These are phyloP conservation scores for Condylura cristata DNA, from an alignment of 2,113 vertebrate genomes.

Conservation along the genomic window DNA sequence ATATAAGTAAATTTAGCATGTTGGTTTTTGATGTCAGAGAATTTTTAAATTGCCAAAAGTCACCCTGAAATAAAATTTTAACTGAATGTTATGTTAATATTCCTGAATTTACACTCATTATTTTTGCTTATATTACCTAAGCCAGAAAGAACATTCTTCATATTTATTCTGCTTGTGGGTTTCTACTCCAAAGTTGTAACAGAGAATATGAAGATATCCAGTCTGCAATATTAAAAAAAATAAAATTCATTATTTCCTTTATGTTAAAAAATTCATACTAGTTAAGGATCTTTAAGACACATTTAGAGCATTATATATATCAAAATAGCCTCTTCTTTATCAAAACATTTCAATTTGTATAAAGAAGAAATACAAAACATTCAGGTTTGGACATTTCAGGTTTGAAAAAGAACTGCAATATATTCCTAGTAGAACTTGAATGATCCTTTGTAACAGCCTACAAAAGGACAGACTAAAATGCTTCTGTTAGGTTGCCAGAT, in stretches of 20 bases:
- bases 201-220: conserved; percentile 91
- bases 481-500: neutral
- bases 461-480: conserved; percentile 36
- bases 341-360: conserved; percentile 51
- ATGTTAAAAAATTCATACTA: neutral
- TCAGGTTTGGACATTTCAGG: conserved; percentile 7
- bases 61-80: conserved; percentile 23
- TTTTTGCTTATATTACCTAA: conserved; percentile 88
- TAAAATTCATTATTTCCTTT: conserved; percentile 45
- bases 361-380: conserved; percentile 29
- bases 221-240: conserved; percentile 83
- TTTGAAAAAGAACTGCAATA: conserved; percentile 1
- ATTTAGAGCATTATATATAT: conserved; percentile 51
- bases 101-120: conserved; percentile 39
- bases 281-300: neutral
- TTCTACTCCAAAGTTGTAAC: conserved; percentile 95
- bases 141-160: conserved; percentile 94
- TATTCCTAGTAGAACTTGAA: conserved; percentile 36
- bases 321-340: conserved; percentile 55
- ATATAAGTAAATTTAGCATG: conserved; percentile 48
- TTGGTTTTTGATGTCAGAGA: conserved; percentile 46
- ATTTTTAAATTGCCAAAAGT: conserved; percentile 40
- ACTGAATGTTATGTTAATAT: conserved; percentile 27
- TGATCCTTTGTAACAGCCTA: conserved; percentile 4
- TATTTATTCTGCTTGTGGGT: conserved; percentile 87